Conservation (phyloP, 2,797 vertebrate genomes). For the Gallinago nigripennis region DNA sequence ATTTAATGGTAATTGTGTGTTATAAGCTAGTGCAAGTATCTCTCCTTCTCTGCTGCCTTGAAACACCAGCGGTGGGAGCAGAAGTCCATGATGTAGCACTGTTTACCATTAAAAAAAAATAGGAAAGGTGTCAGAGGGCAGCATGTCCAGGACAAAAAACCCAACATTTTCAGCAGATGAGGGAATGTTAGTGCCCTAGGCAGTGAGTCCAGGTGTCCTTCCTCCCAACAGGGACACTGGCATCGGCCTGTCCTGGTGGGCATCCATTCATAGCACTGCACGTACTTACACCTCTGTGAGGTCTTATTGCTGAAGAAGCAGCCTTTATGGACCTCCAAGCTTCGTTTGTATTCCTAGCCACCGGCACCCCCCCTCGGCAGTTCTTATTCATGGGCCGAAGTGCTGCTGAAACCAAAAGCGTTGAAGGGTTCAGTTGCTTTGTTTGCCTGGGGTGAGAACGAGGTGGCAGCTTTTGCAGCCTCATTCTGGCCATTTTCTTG, state of each 20-base stretch:
- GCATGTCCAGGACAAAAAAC: neutral
- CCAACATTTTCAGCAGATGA: neutral
- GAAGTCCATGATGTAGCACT: neutral
- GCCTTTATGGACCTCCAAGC: neutral
- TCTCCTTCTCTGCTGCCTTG: neutral
- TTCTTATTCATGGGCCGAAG: slow-evolving; percentile 37
- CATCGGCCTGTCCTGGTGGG: neutral
- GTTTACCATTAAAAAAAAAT: neutral
- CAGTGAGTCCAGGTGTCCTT: neutral
- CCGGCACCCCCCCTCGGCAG: neutral
- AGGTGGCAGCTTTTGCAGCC: slow-evolving; percentile 65
- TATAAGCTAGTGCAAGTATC: neutral
- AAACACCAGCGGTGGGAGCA: neutral
- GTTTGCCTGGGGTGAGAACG: slow-evolving; percentile 31
- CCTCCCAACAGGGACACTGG: neutral
- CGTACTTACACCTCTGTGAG: neutral
- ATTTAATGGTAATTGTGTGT: neutral
- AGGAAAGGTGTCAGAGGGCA: neutral
- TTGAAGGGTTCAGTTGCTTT: neutral
- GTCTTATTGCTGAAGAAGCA: neutral
- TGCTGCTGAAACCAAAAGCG: slow-evolving; percentile 15
- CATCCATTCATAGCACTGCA: neutral
- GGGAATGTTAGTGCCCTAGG: neutral
- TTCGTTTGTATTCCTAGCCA: neutral
- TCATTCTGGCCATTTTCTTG: slow-evolving; percentile 39